A percentile compares a stretch with the other conserved stretches of the same genome.
phyloP scores from a whole-genome alignment of 2,113 vertebrate genomes.

The Bubalus kerabau region DNA sequence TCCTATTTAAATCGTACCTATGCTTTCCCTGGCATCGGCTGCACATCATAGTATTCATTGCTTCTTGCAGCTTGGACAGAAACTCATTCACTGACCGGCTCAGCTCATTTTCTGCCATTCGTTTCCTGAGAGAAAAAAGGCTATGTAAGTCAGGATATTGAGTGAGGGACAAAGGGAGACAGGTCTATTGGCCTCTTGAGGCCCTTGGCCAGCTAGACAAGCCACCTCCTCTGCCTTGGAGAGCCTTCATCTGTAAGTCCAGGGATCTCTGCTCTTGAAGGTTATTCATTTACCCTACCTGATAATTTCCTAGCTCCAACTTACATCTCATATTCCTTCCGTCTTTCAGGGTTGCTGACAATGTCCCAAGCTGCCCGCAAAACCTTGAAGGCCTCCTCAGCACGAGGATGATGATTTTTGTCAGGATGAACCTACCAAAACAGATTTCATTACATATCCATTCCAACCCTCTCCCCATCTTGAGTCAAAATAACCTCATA shows the following conservation, averaged over 20 bases:
- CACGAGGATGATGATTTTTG: slow-evolving; percentile 93
- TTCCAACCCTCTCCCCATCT: neutral
- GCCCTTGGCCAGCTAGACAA: neutral
- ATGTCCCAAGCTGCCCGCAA: slow-evolving; percentile 95
- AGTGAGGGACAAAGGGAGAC: neutral
- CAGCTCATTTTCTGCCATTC: slow-evolving; percentile 91
- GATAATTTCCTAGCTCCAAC: slow-evolving; percentile 62
- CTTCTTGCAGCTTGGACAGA: slow-evolving; percentile 92
- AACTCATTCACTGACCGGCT: slow-evolving; percentile 93
- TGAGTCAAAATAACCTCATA: neutral
- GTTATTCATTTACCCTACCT: neutral
- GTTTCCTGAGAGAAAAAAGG: slow-evolving; percentile 81
- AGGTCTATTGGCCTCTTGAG: neutral
- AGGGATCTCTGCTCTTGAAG: neutral
- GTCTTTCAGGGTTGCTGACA: slow-evolving; percentile 92
- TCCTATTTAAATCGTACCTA: slow-evolving; percentile 79
- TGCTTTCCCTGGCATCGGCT: slow-evolving; percentile 95
- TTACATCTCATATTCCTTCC: slow-evolving; percentile 92
- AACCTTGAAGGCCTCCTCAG: slow-evolving; percentile 96
- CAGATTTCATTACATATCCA: slow-evolving; percentile 42
- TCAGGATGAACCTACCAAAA: slow-evolving; percentile 92
- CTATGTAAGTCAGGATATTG: slow-evolving; percentile 10
- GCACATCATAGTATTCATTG: slow-evolving; percentile 98
- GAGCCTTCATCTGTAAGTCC: neutral
- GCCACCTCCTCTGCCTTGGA: neutral